These are phyloP conservation scores for Anabas testudineus DNA, from an alignment of 2,797 vertebrate species.

Conservation along the genomic window DNA sequence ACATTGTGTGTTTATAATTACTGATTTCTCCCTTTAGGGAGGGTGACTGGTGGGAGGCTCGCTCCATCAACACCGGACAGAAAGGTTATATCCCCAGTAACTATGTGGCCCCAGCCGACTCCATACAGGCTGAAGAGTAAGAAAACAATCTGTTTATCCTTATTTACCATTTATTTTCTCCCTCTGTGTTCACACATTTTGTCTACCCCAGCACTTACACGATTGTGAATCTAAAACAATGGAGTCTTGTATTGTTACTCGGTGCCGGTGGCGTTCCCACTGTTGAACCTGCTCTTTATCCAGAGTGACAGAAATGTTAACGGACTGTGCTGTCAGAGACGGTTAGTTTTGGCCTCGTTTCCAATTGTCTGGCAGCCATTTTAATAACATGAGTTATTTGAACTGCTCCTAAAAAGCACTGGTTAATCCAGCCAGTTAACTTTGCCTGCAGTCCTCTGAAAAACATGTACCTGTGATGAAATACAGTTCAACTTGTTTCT, in stretches of 20 bases:
- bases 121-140: conserved; percentile 99
- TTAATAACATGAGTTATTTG: conserved; percentile 1
- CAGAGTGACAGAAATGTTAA: conserved; percentile 45
- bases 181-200: conserved; percentile 13
- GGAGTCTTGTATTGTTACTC: conserved; percentile 14
- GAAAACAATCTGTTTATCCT: conserved; percentile 45
- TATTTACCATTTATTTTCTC: neutral
- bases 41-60: conserved; percentile 99
- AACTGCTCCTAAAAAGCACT: neutral
- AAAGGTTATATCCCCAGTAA: conserved; percentile 99
- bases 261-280: conserved; percentile 21
- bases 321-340: neutral
- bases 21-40: conserved; percentile 83
- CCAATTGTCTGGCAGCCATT: conserved; percentile 8
- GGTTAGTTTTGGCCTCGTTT: conserved; percentile 23
- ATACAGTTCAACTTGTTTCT: neutral
- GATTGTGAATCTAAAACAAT: conserved; percentile 44
- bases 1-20: conserved; percentile 25
- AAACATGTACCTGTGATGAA: conserved; percentile 3
- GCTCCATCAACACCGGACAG: conserved; percentile 96
- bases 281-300: conserved; percentile 41
- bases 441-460: neutral
- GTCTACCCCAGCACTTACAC: conserved; percentile 31
- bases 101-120: conserved; percentile 98
- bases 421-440: conserved; percentile 4